Conservation (phyloP, 1,140 invertebrate species). For the Drosophila sp. region DNA sequence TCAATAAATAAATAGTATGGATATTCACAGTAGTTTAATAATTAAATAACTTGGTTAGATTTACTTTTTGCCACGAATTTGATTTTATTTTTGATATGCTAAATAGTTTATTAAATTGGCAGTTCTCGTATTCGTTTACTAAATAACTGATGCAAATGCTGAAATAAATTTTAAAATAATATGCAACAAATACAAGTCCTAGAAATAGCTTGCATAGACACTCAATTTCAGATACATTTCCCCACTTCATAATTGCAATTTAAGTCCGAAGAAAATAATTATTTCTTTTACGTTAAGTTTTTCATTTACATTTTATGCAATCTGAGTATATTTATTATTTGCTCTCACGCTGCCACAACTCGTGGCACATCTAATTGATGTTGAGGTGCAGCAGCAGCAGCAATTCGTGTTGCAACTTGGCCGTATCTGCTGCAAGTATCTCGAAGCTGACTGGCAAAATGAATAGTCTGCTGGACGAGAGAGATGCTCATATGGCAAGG, state of each 20-base stretch:
- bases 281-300: conserved; percentile 3
- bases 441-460: conserved; percentile 51
- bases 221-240: background rate
- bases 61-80: background rate
- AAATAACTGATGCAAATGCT: too few species aligned
- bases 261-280: conserved; percentile 1
- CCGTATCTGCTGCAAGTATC: conserved; percentile 16
- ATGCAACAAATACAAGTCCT: too few species aligned
- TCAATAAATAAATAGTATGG: background rate
- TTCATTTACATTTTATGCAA: conserved; percentile 14
- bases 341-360: conserved; percentile 48
- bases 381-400: conserved; percentile 54
- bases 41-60: background rate
- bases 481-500: conserved; percentile 41
- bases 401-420: conserved; percentile 20
- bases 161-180: too few species aligned
- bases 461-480: conserved; percentile 62
- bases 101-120: too few species aligned
- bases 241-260: background rate
- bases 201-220: too few species aligned
- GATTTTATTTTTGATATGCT: too few species aligned
- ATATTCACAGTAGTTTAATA: background rate
- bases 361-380: conserved; percentile 68
- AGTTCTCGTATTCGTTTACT: too few species aligned
- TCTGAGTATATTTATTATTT: conserved; percentile 16